Evolutionary conservation across 2,888 invertebrate genomes (phyloP).

Genomic region (Bedellia somnulentella): DNA sequence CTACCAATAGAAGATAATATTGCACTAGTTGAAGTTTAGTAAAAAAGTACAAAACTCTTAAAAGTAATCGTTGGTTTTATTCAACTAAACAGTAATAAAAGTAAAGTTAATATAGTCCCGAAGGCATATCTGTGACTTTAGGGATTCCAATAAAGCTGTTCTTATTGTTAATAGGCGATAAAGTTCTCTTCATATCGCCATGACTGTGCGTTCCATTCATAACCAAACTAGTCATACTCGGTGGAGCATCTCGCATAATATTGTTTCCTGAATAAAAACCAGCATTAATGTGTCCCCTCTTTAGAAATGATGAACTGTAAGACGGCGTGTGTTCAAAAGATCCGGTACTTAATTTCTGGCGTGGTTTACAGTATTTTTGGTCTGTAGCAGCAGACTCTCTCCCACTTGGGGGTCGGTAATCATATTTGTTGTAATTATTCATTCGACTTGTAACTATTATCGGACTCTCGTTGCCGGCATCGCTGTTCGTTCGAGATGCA

Average conservation of each 20-base stretch:
- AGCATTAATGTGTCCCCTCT: constrained; percentile 64
- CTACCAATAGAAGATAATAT: too few species aligned
- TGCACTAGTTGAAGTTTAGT: constrained; percentile 50
- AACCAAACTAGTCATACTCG: constrained; percentile 48
- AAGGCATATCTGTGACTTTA: constrained; percentile 74
- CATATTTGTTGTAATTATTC: constrained; percentile 27
- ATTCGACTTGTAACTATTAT: constrained; percentile 33
- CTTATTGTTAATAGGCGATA: constrained; percentile 39
- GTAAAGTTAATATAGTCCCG: constrained; percentile 72
- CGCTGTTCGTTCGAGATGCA: constrained; percentile 38
- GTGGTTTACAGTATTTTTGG: constrained; percentile 36
- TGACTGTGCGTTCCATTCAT: constrained; percentile 44
- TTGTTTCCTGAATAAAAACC: constrained; percentile 67
- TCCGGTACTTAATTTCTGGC: constrained; percentile 28
- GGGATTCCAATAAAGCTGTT: constrained; percentile 44
- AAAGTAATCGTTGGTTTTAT: constrained; percentile 56
- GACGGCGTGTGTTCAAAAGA: constrained; percentile 28
- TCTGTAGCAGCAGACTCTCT: constrained; percentile 29
- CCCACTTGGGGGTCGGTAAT: constrained; percentile 26
- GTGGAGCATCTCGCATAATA: constrained; percentile 45
- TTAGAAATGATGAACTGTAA: constrained; percentile 46
- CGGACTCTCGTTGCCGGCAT: constrained; percentile 36
- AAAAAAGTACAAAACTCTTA: too few species aligned
- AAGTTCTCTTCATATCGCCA: constrained; percentile 41
- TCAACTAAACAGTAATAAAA: too few species aligned